Evolutionary conservation across 2,797 vertebrate genomes (phyloP).

Genomic region (Eremophila alpestris): DNA sequence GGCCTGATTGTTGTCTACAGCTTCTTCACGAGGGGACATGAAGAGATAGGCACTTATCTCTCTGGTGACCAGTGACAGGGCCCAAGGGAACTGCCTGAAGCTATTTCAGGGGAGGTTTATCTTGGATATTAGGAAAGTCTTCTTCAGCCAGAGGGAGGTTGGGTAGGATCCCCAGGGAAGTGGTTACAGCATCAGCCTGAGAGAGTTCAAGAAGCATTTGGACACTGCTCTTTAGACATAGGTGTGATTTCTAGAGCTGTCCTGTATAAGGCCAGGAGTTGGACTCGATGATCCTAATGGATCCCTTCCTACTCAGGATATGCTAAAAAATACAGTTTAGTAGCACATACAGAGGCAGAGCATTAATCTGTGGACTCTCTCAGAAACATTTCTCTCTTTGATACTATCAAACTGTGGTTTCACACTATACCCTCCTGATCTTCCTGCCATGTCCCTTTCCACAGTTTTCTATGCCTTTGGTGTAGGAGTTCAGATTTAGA

Average conservation of each 20-base stretch:
- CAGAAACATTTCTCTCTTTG: not conserved
- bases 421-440: not conserved
- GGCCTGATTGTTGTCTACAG: no score
- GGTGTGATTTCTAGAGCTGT: not conserved
- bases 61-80: not conserved
- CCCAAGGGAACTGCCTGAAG: rapidly evolving
- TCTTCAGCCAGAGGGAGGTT: not conserved
- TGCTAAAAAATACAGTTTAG: not conserved
- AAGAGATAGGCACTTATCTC: rapidly evolving
- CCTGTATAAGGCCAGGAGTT: not conserved
- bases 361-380: not conserved
- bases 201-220: not conserved
- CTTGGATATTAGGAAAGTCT: rapidly evolving
- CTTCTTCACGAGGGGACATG: rapidly evolving
- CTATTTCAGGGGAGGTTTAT: not conserved
- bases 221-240: not conserved
- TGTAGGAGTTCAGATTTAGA: not conserved
- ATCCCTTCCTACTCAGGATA: not conserved
- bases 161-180: no score
- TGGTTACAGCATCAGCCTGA: not conserved
- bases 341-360: not conserved
- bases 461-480: not conserved
- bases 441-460: not conserved
- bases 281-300: rapidly evolving
- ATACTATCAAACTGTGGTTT: not conserved